Evolutionary conservation across 2,113 vertebrate genomes (phyloP).

Genomic region (Talpa occidentalis): DNA sequence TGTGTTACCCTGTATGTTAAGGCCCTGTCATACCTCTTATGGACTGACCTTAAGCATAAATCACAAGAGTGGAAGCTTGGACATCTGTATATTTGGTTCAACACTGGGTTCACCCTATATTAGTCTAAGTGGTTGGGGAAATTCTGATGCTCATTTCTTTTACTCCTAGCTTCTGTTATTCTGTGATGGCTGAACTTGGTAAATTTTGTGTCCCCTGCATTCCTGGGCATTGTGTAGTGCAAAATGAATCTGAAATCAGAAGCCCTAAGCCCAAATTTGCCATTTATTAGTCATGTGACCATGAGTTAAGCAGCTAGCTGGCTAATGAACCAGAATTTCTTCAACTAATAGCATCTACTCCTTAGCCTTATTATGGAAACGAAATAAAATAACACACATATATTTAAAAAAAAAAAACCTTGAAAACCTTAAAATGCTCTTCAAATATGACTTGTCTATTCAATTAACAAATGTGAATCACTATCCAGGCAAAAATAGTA

Average conservation of each 20-base stretch:
- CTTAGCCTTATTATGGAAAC: background rate
- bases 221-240: background rate
- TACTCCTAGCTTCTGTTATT: background rate
- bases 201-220: background rate
- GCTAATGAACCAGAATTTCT: background rate
- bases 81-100: background rate
- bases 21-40: background rate
- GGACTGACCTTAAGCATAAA: background rate
- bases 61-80: background rate
- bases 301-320: background rate
- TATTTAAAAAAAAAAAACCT: background rate
- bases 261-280: background rate
- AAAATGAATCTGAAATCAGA: background rate
- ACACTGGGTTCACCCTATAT: background rate
- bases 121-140: background rate
- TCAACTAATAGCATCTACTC: background rate
- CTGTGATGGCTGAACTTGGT: background rate
- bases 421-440: constrained; percentile 5
- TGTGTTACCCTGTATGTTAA: background rate
- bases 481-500: background rate
- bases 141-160: background rate
- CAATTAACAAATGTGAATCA: background rate
- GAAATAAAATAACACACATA: background rate
- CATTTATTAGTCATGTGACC: background rate
- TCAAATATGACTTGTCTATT: background rate